A percentile compares a stretch with the other conserved stretches of the same genome.
Evolutionary conservation across 2,888 invertebrate species (phyloP).

Genomic region (Pterostichus niger): DNA sequence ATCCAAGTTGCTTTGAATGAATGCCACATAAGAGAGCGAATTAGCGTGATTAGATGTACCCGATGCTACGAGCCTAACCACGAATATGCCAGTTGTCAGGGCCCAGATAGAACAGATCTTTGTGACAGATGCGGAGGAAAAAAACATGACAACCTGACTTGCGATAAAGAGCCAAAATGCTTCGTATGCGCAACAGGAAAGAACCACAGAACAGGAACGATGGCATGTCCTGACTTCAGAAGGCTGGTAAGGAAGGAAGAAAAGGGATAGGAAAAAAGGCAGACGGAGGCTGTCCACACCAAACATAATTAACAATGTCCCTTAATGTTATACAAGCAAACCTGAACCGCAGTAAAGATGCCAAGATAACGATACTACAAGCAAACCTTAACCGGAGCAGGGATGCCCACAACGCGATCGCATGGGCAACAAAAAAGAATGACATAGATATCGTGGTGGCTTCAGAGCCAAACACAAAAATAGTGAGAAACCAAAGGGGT

Average conservation of each 20-base stretch:
- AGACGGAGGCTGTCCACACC: background rate
- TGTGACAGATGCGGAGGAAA: background rate
- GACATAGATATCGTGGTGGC: background rate
- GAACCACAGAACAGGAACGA: background rate
- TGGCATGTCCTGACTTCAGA: background rate
- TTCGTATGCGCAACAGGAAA: background rate
- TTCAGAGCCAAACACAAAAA: background rate
- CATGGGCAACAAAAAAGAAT: background rate
- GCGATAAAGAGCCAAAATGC: no score
- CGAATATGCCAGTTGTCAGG: background rate
- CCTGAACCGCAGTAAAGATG: no score
- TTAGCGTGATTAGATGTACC: no score
- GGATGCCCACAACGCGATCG: background rate
- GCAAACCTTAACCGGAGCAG: conserved; percentile 12
- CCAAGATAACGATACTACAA: background rate
- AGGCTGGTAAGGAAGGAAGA: background rate
- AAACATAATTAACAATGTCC: no score
- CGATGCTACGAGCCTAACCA: background rate
- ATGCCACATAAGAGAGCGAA: no score
- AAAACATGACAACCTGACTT: no score
- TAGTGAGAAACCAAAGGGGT: background rate
- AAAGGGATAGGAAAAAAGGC: background rate
- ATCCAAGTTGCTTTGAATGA: no score
- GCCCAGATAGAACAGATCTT: background rate
- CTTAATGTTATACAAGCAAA: no score